Percentiles rank a stretch among this genome's conserved stretches.
Evolutionary conservation across 2,113 vertebrate species (phyloP).

Genomic region (Antigone vipio): DNA sequence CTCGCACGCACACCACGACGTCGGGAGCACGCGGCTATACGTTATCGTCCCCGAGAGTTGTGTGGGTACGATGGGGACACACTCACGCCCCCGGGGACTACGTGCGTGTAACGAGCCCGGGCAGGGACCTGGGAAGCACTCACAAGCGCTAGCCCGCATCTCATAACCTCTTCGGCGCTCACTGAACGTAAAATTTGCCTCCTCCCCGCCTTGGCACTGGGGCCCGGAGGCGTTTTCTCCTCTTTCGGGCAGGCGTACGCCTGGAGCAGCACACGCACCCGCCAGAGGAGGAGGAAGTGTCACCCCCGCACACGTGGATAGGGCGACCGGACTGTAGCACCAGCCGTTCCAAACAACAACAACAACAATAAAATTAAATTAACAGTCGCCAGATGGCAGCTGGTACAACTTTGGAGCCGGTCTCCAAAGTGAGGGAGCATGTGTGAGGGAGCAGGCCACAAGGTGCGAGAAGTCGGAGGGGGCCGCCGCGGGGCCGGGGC

Average conservation of each 20-base stretch:
- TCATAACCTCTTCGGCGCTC: constrained; percentile 53
- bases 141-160: constrained; percentile 54
- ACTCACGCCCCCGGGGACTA: neutral
- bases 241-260: neutral
- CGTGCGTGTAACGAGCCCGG: neutral
- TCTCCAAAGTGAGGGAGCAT: neutral
- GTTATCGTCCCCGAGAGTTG: neutral
- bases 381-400: constrained; percentile 79
- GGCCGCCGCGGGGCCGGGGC: too few relatives aligned
- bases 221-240: neutral
- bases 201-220: neutral
- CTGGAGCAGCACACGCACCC: neutral
- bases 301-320: neutral
- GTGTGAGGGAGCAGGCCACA: neutral
- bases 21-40: neutral
- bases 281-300: neutral
- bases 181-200: neutral
- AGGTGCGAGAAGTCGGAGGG: neutral
- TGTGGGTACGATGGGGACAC: neutral
- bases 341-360: constrained; percentile 39
- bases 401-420: constrained; percentile 57
- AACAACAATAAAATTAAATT: constrained; percentile 44
- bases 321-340: neutral
- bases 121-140: constrained; percentile 76
- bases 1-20: neutral